Evolutionary conservation across 2,113 vertebrate species (phyloP).

Genomic region (Neofelis nebulosa): DNA sequence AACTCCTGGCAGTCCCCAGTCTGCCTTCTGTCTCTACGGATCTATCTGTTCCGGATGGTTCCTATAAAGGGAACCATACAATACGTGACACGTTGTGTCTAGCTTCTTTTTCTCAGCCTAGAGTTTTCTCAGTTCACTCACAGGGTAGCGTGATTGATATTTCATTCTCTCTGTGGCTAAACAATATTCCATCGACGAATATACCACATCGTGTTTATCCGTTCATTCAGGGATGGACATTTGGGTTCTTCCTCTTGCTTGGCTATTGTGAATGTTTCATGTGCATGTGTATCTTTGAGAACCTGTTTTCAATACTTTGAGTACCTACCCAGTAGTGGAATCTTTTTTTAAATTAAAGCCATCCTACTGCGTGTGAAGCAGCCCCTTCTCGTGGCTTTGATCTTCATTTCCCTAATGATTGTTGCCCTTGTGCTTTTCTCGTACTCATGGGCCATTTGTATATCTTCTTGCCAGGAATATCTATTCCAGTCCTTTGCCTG

Average conservation of each 20-base stretch:
- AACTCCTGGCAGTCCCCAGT: neutral
- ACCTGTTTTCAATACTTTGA: neutral
- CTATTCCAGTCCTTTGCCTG: neutral
- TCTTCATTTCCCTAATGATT: neutral
- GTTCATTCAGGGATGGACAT: rapidly evolving
- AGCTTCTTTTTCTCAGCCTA: neutral
- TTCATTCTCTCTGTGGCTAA: neutral
- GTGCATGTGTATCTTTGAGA: neutral
- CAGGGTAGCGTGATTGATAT: no score
- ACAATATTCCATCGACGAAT: no score
- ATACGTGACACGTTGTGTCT: neutral
- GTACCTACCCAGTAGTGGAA: no score
- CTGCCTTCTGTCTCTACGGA: neutral
- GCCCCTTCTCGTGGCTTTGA: neutral
- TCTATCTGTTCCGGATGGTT: neutral
- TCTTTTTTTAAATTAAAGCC: neutral
- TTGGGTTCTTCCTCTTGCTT: no score
- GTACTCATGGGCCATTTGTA: neutral
- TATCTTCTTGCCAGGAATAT: neutral
- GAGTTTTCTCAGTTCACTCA: neutral
- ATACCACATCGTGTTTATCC: neutral
- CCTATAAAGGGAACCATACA: neutral
- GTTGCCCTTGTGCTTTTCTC: neutral
- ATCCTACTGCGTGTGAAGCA: neutral
- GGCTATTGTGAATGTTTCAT: rapidly evolving